Percentiles rank a stretch among this genome's conserved stretches.
phyloP scores from a whole-genome alignment of 2,888 invertebrate genomes.

The Liopterus haemorrhoidalis region DNA sequence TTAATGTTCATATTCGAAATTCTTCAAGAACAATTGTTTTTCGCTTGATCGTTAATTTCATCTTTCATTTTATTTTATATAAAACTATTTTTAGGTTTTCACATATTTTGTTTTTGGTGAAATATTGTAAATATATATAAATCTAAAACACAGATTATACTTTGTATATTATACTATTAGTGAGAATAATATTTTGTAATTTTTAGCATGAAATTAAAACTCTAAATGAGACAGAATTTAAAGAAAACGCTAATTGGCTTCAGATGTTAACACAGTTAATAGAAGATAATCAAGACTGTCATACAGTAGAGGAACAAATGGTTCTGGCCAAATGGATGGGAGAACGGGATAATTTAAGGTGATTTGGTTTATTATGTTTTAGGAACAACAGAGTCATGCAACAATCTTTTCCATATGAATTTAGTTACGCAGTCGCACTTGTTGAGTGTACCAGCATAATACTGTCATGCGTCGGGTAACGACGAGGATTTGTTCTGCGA shows the following conservation, averaged over 20 bases:
- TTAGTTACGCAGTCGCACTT: no score
- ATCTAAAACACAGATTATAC: background rate
- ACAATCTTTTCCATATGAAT: no score
- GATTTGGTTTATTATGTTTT: no score
- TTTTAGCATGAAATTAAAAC: constrained; percentile 85
- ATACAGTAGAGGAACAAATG: constrained; percentile 60
- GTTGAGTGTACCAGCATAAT: no score
- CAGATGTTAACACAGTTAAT: constrained; percentile 87
- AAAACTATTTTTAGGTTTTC: background rate
- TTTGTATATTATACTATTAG: background rate
- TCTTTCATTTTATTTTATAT: background rate
- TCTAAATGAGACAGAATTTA: constrained; percentile 75
- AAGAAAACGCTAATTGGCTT: constrained; percentile 83
- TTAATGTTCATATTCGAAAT: no score
- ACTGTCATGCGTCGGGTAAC: no score
- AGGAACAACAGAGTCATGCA: no score
- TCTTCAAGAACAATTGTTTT: no score
- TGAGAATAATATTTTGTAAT: constrained; percentile 17
- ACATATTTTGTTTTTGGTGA: background rate
- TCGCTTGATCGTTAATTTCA: no score
- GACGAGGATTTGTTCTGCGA: no score
- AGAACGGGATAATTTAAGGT: constrained; percentile 73
- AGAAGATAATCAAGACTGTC: constrained; percentile 80
- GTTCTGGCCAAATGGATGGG: constrained; percentile 71
- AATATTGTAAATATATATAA: background rate